A percentile compares a stretch with the other conserved stretches of the same genome.
Conservation (phyloP, 2,797 vertebrate species). For the Spinus pinus region DNA sequence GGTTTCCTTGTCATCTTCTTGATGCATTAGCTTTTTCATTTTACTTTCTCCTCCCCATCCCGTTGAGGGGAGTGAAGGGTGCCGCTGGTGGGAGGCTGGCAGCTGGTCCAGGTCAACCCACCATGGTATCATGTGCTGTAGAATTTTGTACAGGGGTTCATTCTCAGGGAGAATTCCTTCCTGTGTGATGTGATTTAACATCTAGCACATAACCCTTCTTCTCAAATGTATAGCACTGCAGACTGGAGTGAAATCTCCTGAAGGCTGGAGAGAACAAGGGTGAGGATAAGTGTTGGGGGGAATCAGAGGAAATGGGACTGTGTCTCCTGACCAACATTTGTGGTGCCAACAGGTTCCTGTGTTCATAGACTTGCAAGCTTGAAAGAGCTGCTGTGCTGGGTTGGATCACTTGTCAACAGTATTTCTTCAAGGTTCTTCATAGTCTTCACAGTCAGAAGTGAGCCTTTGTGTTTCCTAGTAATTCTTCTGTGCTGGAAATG, state of each 20-base stretch:
- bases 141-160: neutral
- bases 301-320: neutral
- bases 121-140: neutral
- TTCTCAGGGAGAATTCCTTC: neutral
- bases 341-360: neutral
- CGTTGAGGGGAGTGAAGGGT: neutral
- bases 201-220: neutral
- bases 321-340: neutral
- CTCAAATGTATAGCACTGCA: neutral
- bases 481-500: neutral
- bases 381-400: neutral
- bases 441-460: neutral
- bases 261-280: neutral
- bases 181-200: neutral
- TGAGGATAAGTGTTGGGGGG: neutral
- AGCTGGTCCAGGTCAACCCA: accelerated
- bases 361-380: neutral
- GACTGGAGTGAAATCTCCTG: neutral
- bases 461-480: neutral
- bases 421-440: neutral
- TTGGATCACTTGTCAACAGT: neutral
- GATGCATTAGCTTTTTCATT: neutral
- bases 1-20: neutral
- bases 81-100: neutral
- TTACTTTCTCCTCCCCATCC: neutral